These are phyloP conservation scores for Hypomecis atomaria DNA, from an alignment of 2,888 invertebrate genomes.

Conservation along the genomic window DNA sequence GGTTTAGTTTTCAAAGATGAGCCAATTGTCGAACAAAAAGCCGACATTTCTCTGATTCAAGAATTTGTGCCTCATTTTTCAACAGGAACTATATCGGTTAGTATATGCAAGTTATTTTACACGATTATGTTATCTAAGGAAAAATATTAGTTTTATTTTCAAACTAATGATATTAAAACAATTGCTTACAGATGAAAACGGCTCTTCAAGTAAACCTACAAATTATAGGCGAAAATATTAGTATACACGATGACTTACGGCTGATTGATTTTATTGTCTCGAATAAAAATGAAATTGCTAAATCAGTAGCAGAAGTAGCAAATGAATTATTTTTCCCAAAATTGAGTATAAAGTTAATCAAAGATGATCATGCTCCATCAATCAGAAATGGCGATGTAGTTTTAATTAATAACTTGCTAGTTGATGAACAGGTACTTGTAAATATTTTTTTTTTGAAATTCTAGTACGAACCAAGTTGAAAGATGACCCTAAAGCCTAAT, in stretches of 20 bases:
- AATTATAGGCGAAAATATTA: constrained; percentile 56
- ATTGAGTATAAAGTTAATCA: constrained; percentile 34
- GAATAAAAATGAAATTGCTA: constrained; percentile 37
- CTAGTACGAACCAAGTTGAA: too few species aligned
- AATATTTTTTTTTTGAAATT: too few species aligned
- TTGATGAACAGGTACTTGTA: too few species aligned
- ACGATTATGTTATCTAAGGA: too few species aligned
- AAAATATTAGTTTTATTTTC: background rate
- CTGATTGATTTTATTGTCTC: constrained; percentile 48
- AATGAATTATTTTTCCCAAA: constrained; percentile 30
- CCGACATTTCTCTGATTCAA: constrained; percentile 43
- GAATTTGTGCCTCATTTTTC: constrained; percentile 51
- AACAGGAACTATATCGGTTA: constrained; percentile 46
- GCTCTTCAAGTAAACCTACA: constrained; percentile 58
- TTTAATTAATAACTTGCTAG: too few species aligned
- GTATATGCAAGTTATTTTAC: constrained; percentile 16
- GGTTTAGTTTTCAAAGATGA: constrained; percentile 45
- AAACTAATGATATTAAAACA: background rate
- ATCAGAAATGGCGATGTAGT: too few species aligned
- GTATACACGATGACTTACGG: constrained; percentile 38
- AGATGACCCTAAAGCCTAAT: too few species aligned
- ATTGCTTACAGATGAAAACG: constrained; percentile 50
- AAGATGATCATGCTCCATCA: constrained; percentile 24
- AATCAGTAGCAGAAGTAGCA: constrained; percentile 45
- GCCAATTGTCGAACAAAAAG: constrained; percentile 37